A percentile compares a stretch with the other conserved stretches of the same genome.
Evolutionary conservation across 1,140 invertebrate species (phyloP).

Genomic region (Babylonia areolata): DNA sequence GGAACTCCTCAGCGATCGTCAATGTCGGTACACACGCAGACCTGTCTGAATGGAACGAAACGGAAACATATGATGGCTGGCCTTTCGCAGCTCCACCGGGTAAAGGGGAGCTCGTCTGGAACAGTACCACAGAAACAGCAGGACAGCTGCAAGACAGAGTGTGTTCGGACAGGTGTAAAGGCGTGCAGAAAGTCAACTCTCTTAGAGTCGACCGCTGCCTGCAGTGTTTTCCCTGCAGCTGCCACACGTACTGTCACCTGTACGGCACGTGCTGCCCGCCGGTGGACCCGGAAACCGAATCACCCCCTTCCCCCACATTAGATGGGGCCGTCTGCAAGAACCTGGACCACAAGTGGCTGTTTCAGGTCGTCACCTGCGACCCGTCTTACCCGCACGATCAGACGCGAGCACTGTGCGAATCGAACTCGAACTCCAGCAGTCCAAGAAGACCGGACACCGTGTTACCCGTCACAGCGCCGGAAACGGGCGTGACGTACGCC

Average conservation of each 20-base stretch:
- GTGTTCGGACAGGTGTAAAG: neutral
- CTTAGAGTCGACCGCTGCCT: neutral
- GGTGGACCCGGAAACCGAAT: neutral
- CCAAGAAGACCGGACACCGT: neutral
- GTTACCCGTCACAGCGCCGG: neutral
- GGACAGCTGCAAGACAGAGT: neutral
- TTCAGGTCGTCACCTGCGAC: neutral
- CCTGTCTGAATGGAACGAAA: no score
- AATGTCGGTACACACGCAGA: no score
- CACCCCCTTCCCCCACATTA: neutral
- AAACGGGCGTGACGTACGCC: neutral
- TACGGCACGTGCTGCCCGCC: neutral
- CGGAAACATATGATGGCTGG: no score
- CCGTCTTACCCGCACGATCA: neutral
- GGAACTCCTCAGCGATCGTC: no score
- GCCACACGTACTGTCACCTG: neutral
- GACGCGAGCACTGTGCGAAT: neutral
- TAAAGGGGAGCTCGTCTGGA: neutral
- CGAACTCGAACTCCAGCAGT: neutral
- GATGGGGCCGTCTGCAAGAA: neutral
- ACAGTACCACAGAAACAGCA: neutral
- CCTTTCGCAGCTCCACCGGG: no score
- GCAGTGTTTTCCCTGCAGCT: neutral
- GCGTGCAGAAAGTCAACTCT: neutral
- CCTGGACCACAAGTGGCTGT: neutral